Percentiles rank a stretch among this genome's conserved stretches.
Conservation (phyloP, 2,888 invertebrate genomes). For the Chloroclysta siterata region DNA sequence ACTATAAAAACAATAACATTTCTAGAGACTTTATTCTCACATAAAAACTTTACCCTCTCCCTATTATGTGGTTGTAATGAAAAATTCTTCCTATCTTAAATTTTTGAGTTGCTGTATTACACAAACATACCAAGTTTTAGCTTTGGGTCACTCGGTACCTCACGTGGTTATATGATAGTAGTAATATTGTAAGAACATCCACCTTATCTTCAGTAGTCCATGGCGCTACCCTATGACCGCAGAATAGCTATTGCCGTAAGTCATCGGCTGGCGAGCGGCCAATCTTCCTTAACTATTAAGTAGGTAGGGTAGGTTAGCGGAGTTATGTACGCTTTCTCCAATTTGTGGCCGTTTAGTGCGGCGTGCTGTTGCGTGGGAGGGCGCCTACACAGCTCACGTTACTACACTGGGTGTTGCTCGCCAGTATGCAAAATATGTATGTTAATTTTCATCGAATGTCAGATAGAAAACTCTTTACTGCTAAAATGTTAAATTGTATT, state of each 20-base stretch:
- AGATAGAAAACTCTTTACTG: too few species aligned
- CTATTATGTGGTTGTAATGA: too few species aligned
- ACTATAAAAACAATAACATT: too few species aligned
- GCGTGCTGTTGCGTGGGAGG: slow-evolving; percentile 1
- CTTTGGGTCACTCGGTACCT: not conserved
- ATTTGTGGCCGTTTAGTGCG: slow-evolving; percentile 29
- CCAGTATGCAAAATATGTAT: too few species aligned
- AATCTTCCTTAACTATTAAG: slow-evolving; percentile 40
- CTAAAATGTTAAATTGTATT: too few species aligned
- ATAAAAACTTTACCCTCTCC: too few species aligned
- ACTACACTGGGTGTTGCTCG: not conserved
- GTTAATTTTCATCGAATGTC: too few species aligned
- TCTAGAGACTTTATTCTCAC: too few species aligned
- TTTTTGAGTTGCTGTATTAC: too few species aligned
- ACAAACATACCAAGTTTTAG: too few species aligned
- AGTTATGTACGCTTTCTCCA: slow-evolving; percentile 27
- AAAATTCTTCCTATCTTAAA: too few species aligned
- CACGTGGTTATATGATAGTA: too few species aligned
- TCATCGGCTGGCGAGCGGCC: slow-evolving; percentile 36
- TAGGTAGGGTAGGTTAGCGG: slow-evolving; percentile 32
- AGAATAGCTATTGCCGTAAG: slow-evolving; percentile 26
- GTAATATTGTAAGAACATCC: not conserved
- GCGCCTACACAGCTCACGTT: not conserved
- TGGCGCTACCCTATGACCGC: slow-evolving; percentile 5
- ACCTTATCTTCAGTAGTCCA: slow-evolving; percentile 3